A percentile compares a stretch with the other conserved stretches of the same genome.
phyloP scores from a whole-genome alignment of 2,888 invertebrate species.

The Melieria omissa region DNA sequence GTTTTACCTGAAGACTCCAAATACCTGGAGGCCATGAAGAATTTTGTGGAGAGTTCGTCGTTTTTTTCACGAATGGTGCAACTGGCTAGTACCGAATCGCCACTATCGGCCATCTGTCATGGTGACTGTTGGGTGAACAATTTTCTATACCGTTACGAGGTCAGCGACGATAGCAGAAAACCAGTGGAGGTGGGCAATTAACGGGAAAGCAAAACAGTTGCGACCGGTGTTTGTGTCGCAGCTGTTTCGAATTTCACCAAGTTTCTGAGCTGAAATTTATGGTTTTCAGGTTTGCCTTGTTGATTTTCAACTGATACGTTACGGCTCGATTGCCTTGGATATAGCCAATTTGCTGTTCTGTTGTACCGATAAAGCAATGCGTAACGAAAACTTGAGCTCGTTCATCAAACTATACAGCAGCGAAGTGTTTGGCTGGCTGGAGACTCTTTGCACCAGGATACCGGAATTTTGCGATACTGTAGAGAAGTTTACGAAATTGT shows the following conservation, averaged over 20 bases:
- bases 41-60: constrained; percentile 73
- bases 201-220: constrained; percentile 8
- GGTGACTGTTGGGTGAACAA: constrained; percentile 84
- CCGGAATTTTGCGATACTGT: constrained; percentile 65
- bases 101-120: constrained; percentile 77
- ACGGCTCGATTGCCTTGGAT: constrained; percentile 77
- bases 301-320: constrained; percentile 78
- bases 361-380: constrained; percentile 73
- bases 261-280: neutral
- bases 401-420: constrained; percentile 73
- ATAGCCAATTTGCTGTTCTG: constrained; percentile 75
- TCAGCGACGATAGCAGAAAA: constrained; percentile 48
- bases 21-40: constrained; percentile 72
- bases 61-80: constrained; percentile 78
- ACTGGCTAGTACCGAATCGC: constrained; percentile 72
- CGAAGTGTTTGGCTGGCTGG: constrained; percentile 71
- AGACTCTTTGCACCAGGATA: constrained; percentile 68
- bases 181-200: constrained; percentile 57
- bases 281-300: constrained; percentile 72
- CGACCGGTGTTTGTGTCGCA: neutral
- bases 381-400: constrained; percentile 71
- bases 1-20: constrained; percentile 63
- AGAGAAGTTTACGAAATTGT: constrained; percentile 71
- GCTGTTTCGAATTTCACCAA: neutral
- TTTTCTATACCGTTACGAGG: constrained; percentile 73